phyloP scores from a whole-genome alignment of 1,140 invertebrate species.

The Notospermus geniculatus region DNA sequence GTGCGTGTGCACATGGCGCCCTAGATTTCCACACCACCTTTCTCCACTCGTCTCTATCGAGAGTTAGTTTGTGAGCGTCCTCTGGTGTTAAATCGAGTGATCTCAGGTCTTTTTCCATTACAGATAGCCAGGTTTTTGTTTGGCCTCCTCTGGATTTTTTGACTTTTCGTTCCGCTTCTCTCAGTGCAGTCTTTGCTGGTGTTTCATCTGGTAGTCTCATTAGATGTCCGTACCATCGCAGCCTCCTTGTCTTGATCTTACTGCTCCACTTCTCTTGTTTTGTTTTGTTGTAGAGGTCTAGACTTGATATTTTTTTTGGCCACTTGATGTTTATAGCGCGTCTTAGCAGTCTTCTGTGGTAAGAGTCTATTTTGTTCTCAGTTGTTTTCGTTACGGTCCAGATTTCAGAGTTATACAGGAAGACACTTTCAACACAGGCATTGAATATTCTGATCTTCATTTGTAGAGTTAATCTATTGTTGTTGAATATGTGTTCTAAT shows the following conservation, averaged over 20 bases:
- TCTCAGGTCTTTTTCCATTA: too few species aligned
- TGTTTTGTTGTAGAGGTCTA: not conserved
- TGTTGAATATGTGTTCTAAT: not conserved
- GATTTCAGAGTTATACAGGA: not conserved
- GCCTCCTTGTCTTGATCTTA: not conserved
- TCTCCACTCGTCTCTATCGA: too few species aligned
- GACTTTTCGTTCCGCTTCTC: not conserved
- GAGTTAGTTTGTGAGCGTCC: too few species aligned
- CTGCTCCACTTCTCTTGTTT: not conserved
- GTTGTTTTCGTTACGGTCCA: not conserved
- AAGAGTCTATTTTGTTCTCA: slow-evolving; percentile 1
- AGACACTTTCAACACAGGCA: not conserved
- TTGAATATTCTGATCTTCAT: not conserved
- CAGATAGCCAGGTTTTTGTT: not conserved
- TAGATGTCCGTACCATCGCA: not conserved
- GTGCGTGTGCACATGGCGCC: too few species aligned
- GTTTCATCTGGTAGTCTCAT: not conserved
- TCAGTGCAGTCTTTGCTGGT: not conserved
- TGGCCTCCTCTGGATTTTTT: not conserved
- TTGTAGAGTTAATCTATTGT: not conserved
- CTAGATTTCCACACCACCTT: too few species aligned
- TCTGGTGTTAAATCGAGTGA: too few species aligned
- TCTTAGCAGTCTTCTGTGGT: not conserved
- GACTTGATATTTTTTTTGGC: not conserved
- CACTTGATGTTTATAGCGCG: not conserved